phyloP scores from a whole-genome alignment of 2,113 vertebrate genomes.

The Nyctibius bracteatus region DNA sequence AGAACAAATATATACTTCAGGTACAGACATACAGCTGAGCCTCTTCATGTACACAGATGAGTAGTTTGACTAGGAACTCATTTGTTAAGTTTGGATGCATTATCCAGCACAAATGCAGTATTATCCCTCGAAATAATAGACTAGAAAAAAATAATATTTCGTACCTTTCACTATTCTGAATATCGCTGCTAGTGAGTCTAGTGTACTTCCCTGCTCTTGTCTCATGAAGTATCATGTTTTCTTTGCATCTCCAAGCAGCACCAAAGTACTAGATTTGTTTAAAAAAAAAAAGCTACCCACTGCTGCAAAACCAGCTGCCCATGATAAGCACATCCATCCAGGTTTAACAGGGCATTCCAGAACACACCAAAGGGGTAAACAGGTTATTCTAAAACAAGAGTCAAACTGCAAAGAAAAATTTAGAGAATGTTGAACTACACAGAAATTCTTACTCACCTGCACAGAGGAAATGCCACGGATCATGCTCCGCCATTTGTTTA shows the following conservation, averaged over 20 bases:
- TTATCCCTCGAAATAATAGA: not conserved
- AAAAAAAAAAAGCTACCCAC: constrained; percentile 78
- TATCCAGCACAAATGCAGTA: not conserved
- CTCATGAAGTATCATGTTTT: constrained; percentile 72
- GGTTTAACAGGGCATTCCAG: not conserved
- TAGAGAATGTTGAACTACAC: not conserved
- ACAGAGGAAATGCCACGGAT: not conserved
- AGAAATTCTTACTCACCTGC: not conserved
- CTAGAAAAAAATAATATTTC: not conserved
- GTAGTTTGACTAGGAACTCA: not conserved
- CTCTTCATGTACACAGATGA: not conserved
- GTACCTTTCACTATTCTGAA: not conserved
- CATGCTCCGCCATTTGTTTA: not conserved
- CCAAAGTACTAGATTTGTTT: constrained; percentile 78
- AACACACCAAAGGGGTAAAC: not conserved
- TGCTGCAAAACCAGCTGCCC: constrained; percentile 82
- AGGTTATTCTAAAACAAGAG: not conserved
- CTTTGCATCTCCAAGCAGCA: constrained; percentile 79
- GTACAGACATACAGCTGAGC: not conserved
- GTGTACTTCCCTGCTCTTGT: constrained; percentile 70
- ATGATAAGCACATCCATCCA: not conserved
- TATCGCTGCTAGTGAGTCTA: not conserved
- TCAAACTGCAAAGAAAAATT: not conserved
- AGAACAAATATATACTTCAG: not conserved
- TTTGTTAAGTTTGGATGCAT: not conserved